Evolutionary conservation across 2,113 vertebrate genomes (phyloP).

Genomic region (Aspidoscelis tigris): DNA sequence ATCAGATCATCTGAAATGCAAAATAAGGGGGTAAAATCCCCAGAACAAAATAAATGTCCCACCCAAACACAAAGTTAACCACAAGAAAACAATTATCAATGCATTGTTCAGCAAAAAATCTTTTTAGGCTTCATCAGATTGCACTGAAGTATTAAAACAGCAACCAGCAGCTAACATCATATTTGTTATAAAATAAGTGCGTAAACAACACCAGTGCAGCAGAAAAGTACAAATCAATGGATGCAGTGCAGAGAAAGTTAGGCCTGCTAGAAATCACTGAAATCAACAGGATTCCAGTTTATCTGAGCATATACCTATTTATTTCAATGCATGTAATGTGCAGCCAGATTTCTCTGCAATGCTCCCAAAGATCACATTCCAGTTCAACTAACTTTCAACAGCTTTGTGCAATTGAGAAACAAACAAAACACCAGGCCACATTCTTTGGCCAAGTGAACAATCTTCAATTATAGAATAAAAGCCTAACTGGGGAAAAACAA

Average conservation of each 20-base stretch:
- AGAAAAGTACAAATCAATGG: constrained; percentile 72
- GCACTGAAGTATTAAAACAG: constrained; percentile 67
- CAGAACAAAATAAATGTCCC: constrained; percentile 22
- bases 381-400: constrained; percentile 70
- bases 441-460: constrained; percentile 68
- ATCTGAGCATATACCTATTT: background rate
- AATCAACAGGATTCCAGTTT: constrained; percentile 2
- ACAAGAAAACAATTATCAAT: constrained; percentile 61
- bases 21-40: background rate
- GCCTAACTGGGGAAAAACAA: constrained; percentile 37
- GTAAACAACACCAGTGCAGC: constrained; percentile 75
- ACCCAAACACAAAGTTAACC: constrained; percentile 31
- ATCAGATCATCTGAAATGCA: constrained; percentile 62
- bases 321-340: constrained; percentile 2
- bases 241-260: constrained; percentile 19
- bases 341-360: constrained; percentile 9
- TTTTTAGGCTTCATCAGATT: constrained; percentile 72
- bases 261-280: constrained; percentile 14
- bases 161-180: constrained; percentile 64
- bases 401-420: constrained; percentile 77
- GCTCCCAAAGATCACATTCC: constrained; percentile 63
- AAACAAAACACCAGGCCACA: constrained; percentile 51
- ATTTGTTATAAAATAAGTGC: constrained; percentile 72
- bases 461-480: constrained; percentile 63
- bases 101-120: constrained; percentile 66